These are phyloP conservation scores for Phainopepla nitens DNA, from an alignment of 2,113 vertebrate species.

Conservation along the genomic window DNA sequence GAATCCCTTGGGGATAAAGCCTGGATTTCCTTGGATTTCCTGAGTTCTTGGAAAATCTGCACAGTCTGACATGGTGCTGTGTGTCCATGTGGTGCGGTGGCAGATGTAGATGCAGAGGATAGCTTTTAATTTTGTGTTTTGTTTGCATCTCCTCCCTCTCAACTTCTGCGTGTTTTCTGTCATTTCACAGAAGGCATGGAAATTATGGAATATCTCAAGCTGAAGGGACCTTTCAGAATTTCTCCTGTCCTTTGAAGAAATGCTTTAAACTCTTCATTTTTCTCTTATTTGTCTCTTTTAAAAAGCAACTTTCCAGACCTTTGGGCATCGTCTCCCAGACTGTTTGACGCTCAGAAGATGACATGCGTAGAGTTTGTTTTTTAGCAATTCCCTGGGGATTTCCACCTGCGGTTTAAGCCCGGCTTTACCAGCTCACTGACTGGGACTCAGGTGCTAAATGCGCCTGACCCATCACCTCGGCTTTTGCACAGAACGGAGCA, in stretches of 20 bases:
- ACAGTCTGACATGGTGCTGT: fast-evolving
- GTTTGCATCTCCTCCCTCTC: neutral
- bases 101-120: fast-evolving
- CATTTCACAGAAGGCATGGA: fast-evolving
- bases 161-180: neutral
- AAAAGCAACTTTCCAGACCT: neutral
- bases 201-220: fast-evolving
- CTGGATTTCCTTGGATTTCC: neutral
- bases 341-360: neutral
- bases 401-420: neutral
- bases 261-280: fast-evolving
- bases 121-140: neutral
- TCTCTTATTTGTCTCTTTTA: neutral
- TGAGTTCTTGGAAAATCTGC: neutral
- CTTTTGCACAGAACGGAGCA: fast-evolving
- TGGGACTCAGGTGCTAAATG: neutral
- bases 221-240: neutral
- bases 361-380: neutral
- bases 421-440: neutral
- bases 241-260: neutral
- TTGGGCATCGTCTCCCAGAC: fast-evolving
- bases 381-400: neutral
- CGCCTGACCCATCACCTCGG: neutral
- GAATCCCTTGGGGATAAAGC: neutral
- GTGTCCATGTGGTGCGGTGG: neutral